These are phyloP conservation scores for Samia ricini DNA, from an alignment of 1,140 invertebrate species.

Conservation along the genomic window DNA sequence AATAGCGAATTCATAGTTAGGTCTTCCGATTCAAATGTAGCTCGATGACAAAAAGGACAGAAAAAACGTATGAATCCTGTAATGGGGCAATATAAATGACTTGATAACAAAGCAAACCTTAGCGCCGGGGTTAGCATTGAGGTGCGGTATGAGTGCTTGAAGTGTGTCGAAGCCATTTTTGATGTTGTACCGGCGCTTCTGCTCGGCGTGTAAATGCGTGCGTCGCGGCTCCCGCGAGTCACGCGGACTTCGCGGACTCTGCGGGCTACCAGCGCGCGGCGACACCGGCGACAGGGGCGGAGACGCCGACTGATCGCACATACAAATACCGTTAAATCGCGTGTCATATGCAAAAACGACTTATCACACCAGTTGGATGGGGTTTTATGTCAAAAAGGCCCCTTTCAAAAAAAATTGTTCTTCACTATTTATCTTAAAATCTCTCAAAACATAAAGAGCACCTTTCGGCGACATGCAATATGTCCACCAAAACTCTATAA, in stretches of 20 bases:
- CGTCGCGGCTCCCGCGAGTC: slow-evolving; percentile 81
- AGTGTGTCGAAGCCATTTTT: slow-evolving; percentile 98
- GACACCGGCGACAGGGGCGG: slow-evolving; percentile 70
- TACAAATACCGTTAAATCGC: not conserved
- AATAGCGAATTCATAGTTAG: too few relatives aligned
- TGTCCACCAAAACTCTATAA: too few relatives aligned
- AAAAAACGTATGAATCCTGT: not conserved
- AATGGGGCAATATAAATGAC: not conserved
- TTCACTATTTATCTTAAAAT: too few relatives aligned
- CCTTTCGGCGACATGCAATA: too few relatives aligned
- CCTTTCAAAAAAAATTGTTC: too few relatives aligned
- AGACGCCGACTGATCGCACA: slow-evolving; percentile 46
- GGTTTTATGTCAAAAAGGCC: too few relatives aligned
- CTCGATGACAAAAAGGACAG: too few relatives aligned
- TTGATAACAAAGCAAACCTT: slow-evolving; percentile 83
- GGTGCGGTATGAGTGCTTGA: slow-evolving; percentile 94
- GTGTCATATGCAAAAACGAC: not conserved
- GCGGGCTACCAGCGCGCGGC: slow-evolving; percentile 59
- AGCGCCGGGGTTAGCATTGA: slow-evolving; percentile 93
- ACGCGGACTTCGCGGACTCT: slow-evolving; percentile 62
- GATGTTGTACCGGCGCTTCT: slow-evolving; percentile 97
- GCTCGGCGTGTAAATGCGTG: slow-evolving; percentile 97
- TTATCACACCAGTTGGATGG: too few relatives aligned
- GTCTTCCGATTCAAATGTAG: too few relatives aligned
- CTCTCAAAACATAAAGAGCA: too few relatives aligned